Base-by-base conservation (phyloP, 2,113 vertebrate species). In the Puma concolor region DNA sequence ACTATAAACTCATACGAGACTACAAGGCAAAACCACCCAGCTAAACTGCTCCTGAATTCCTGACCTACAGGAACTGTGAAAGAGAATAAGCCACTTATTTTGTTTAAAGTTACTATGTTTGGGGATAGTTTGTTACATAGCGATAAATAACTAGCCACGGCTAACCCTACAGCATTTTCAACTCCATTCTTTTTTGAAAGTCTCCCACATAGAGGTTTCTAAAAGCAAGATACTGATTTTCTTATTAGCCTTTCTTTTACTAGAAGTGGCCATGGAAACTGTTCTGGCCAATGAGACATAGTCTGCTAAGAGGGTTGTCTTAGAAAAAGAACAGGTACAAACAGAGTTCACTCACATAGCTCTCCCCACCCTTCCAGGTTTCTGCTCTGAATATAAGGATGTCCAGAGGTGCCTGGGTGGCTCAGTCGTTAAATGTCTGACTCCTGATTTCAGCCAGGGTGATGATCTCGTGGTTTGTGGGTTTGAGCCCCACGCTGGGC, bases 141-240 rank as follows among this genome's bases (percentile, higher is more conserved):
- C 21, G 89, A 74, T 15, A 94, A 33, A 44, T n/a, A 71, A 71
- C 52, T 63, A 83, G 44, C 23, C 0, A 33, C 44, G 86, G 57
- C 29, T 85, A 74, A 93, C 2, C 23, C 21, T 69, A 67, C 19
- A 76, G 8, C 25, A 88, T 94, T 94, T 88, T 74, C 36, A 92
- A 64, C 14, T 41, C 14, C 14, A 63, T 94, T 95, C 23, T 89
- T 21, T 76, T 88, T 81, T 67, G 4, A 44, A 9, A 95, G 1
- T 50, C 17, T 82, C 27, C 66, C 50, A 76, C 60, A 31, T 29
- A 82, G 17, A 79, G n/a, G n/a, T 88, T 79, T 88, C 48, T 48
- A 57, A 94, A 86, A 88, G 52, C 31, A 96, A 88, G 64, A 64
- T 66, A 72, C 3, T 71, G 8, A 79, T 71, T 44, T 89, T 97